These are phyloP conservation scores for Cheiracanthium punctorium DNA, from an alignment of 2,888 invertebrate genomes.

Conservation along the genomic window DNA sequence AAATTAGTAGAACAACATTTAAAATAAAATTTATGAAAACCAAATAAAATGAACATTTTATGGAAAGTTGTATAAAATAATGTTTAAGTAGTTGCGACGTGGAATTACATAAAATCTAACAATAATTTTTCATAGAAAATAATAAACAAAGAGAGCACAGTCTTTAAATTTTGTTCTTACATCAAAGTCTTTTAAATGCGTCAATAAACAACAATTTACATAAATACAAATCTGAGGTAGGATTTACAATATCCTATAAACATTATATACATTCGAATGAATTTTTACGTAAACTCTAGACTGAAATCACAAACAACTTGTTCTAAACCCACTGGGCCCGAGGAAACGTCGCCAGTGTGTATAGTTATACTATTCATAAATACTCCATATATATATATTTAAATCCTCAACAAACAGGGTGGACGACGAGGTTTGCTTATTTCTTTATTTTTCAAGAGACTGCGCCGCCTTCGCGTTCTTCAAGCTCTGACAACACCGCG, in stretches of 20 bases:
- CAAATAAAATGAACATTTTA: no score
- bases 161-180: no score
- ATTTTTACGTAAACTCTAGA: not conserved
- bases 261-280: not conserved
- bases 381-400: constrained; percentile 51
- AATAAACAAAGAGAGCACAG: no score
- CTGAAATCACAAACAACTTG: not conserved
- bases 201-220: constrained; percentile 1
- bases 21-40: no score
- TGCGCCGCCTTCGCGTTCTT: constrained; percentile 38
- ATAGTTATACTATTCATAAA: constrained; percentile 32
- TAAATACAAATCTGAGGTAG: not conserved
- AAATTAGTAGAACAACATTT: no score
- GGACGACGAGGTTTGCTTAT: constrained; percentile 36
- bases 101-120: no score
- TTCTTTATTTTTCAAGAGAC: constrained; percentile 21
- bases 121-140: no score
- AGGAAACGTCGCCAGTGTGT: constrained; percentile 17
- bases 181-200: no score
- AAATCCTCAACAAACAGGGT: constrained; percentile 57
- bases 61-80: no score
- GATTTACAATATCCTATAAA: not conserved
- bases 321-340: constrained; percentile 33
- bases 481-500: constrained; percentile 46
- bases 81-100: no score